phyloP scores from a whole-genome alignment of 2,888 invertebrate genomes.

The Leptinotarsa tumamoca region DNA sequence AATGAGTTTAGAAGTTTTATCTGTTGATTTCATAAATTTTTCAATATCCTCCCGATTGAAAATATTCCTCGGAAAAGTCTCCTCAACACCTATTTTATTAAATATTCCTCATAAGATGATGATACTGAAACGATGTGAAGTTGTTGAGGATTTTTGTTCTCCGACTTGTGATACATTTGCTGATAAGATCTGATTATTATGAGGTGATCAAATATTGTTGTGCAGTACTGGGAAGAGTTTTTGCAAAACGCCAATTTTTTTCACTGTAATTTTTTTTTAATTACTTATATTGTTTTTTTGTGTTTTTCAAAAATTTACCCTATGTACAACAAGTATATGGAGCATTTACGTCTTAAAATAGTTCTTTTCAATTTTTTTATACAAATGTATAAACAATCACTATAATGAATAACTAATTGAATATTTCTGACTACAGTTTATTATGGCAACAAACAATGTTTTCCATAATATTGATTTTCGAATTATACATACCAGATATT shows the following conservation, averaged over 20 bases:
- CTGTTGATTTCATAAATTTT: conserved; percentile 9
- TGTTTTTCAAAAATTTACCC: not conserved
- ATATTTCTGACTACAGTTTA: not conserved
- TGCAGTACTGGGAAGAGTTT: not conserved
- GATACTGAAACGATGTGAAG: conserved; percentile 51
- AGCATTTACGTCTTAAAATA: not conserved
- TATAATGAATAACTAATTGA: too few species aligned
- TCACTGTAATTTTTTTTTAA: not conserved
- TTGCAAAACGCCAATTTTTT: not conserved
- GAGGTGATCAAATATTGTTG: conserved; percentile 26
- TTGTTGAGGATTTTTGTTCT: conserved; percentile 63
- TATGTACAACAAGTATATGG: not conserved
- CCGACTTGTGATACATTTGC: conserved; percentile 66
- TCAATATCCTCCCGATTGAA: not conserved
- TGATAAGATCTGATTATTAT: conserved; percentile 77
- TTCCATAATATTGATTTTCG: not conserved
- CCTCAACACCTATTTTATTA: not conserved
- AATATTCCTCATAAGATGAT: conserved; percentile 42
- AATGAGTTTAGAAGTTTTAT: not conserved
- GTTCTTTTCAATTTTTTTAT: not conserved
- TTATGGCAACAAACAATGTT: not conserved
- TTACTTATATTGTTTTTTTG: not conserved
- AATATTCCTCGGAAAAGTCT: conserved; percentile 22
- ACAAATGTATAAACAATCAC: too few species aligned
- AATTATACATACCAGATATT: not conserved